A percentile compares a stretch with the other conserved stretches of the same genome.
Evolutionary conservation across 2,797 vertebrate species (phyloP).

Genomic region (Bucorvus abyssinicus): DNA sequence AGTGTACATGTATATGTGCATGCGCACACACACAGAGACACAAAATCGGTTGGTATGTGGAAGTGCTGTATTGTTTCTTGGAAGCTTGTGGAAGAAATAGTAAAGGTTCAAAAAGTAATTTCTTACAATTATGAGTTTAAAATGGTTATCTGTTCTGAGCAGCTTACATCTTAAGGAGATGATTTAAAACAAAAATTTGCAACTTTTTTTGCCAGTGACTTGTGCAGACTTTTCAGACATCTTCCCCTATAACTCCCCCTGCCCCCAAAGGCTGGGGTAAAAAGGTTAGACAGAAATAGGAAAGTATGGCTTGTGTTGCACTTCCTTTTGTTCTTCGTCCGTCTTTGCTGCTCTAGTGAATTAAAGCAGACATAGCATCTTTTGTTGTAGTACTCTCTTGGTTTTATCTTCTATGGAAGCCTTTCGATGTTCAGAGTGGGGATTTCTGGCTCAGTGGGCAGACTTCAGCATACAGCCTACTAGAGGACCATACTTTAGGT

Average conservation of each 20-base stretch:
- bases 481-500: background rate
- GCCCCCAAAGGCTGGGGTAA: background rate
- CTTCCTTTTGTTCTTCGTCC: background rate
- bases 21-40: fast-evolving
- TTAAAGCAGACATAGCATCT: background rate
- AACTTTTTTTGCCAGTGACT: background rate
- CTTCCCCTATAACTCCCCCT: background rate
- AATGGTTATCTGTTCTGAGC: background rate
- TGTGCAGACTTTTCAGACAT: background rate
- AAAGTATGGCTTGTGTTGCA: background rate
- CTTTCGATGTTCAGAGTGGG: background rate
- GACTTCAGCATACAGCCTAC: background rate
- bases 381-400: background rate
- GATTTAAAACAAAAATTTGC: background rate
- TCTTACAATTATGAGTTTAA: background rate
- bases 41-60: fast-evolving
- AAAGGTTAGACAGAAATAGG: background rate
- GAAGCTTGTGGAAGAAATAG: background rate
- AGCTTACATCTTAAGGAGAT: background rate
- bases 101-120: background rate
- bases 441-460: background rate
- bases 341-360: background rate
- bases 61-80: background rate
- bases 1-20: fast-evolving
- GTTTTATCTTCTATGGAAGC: background rate